Conservation (phyloP, 2,113 vertebrate species). For the Anguilla rostrata region DNA sequence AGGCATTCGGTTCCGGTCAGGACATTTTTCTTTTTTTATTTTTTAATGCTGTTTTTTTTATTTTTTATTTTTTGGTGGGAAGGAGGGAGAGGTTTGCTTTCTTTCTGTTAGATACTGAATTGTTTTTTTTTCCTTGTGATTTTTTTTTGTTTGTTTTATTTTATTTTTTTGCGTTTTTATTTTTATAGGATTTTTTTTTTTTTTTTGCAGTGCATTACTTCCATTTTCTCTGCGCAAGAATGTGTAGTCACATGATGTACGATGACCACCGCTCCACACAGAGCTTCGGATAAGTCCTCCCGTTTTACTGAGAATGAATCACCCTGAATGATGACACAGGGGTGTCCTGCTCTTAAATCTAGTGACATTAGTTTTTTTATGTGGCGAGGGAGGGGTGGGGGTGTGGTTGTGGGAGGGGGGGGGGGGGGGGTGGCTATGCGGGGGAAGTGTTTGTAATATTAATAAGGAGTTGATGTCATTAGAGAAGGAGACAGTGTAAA, state of each 20-base stretch:
- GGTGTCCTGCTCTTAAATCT: slow-evolving; percentile 55
- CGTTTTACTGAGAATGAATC: slow-evolving; percentile 50
- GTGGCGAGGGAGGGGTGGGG: slow-evolving; percentile 27
- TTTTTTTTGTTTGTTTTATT: slow-evolving; percentile 48
- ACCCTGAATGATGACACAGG: slow-evolving; percentile 50
- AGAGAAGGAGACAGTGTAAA: slow-evolving; percentile 52
- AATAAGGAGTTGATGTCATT: slow-evolving; percentile 55
- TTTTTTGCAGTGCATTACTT: slow-evolving; percentile 50
- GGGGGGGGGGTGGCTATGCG: slow-evolving; percentile 7
- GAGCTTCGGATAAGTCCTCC: slow-evolving; percentile 26
- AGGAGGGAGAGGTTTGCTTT: slow-evolving; percentile 49
- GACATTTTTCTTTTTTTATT: slow-evolving; percentile 5
- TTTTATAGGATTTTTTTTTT: slow-evolving; percentile 33
- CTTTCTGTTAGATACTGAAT: slow-evolving; percentile 47
- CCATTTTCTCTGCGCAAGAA: slow-evolving; percentile 55
- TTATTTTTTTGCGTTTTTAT: slow-evolving; percentile 27
- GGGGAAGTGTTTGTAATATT: slow-evolving; percentile 60
- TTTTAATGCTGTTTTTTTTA: slow-evolving; percentile 47
- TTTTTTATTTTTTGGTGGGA: slow-evolving; percentile 29
- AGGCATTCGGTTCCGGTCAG: neutral
- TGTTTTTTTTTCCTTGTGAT: slow-evolving; percentile 41
- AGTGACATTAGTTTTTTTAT: slow-evolving; percentile 33
- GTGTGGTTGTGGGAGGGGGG: slow-evolving; percentile 12
- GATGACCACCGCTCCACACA: slow-evolving; percentile 43
- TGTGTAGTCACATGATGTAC: slow-evolving; percentile 62